These are phyloP conservation scores for Barnardius zonarius DNA, from an alignment of 2,113 vertebrate genomes.

Conservation along the genomic window DNA sequence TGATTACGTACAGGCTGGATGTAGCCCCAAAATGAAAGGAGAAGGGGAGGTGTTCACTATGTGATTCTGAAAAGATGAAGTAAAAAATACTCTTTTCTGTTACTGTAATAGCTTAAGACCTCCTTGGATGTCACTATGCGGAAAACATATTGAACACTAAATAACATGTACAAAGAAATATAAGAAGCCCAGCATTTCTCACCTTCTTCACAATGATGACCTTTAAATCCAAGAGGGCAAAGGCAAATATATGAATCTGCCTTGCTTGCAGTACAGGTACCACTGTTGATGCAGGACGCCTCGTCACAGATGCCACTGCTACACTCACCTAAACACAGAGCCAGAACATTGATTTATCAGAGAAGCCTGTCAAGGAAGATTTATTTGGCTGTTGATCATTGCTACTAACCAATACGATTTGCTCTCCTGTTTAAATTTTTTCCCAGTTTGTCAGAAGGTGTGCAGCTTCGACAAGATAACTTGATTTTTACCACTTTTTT, in stretches of 20 bases:
- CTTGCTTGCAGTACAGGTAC: slow-evolving; percentile 81
- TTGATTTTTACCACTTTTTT: neutral
- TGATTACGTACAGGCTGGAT: neutral
- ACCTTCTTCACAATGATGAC: slow-evolving; percentile 90
- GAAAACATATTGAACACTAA: neutral
- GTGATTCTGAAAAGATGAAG: neutral
- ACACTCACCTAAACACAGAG: slow-evolving; percentile 83
- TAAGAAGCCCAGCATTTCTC: slow-evolving; percentile 47
- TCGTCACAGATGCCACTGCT: slow-evolving; percentile 86
- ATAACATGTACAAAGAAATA: neutral
- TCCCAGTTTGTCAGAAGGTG: neutral
- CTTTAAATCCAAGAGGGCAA: slow-evolving; percentile 91
- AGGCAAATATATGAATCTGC: slow-evolving; percentile 91
- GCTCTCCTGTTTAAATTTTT: neutral
- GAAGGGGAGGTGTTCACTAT: neutral
- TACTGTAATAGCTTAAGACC: neutral
- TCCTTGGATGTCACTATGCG: neutral
- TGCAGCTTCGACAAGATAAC: neutral
- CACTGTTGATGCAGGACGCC: slow-evolving; percentile 85
- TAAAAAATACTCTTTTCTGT: neutral
- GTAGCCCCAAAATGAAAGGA: neutral
- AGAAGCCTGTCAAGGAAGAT: neutral
- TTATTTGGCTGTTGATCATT: neutral
- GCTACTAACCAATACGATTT: neutral
- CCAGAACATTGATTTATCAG: neutral